Conservation (phyloP, 2,888 invertebrate genomes). For the Scaptomyza caliginosa region DNA sequence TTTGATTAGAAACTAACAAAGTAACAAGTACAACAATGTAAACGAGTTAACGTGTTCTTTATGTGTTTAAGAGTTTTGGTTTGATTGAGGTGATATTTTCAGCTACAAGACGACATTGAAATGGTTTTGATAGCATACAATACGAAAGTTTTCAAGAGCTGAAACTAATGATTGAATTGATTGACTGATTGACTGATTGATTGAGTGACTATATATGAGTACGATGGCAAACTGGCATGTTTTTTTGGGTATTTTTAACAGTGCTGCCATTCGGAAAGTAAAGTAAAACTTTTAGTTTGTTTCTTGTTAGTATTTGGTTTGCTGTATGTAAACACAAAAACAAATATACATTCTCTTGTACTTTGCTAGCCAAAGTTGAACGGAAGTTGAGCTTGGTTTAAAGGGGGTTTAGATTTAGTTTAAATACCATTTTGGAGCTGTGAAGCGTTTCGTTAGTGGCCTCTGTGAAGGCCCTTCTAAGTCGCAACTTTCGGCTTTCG, state of each 20-base stretch:
- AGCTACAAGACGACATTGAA: conserved; percentile 31
- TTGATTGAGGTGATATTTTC: conserved; percentile 4
- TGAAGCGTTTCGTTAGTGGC: conserved; percentile 94
- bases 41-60: background rate
- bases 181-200: background rate
- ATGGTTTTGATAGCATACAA: background rate
- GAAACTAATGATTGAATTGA: conserved; percentile 4
- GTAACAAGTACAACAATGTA: conserved; percentile 19
- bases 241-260: conserved; percentile 1
- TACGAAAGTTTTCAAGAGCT: conserved; percentile 24
- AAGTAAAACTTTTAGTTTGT: conserved; percentile 14
- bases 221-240: background rate
- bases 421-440: conserved; percentile 93
- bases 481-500: conserved; percentile 92
- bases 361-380: conserved; percentile 42
- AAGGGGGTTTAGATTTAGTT: conserved; percentile 36
- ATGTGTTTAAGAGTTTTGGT: background rate
- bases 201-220: background rate
- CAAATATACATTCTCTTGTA: conserved; percentile 4
- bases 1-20: conserved; percentile 3
- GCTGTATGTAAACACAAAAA: conserved; percentile 44
- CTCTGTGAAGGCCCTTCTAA: conserved; percentile 95
- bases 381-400: conserved; percentile 13
- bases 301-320: conserved; percentile 10
- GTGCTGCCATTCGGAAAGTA: conserved; percentile 31